A percentile compares a stretch with the other conserved stretches of the same genome.
phyloP scores from a whole-genome alignment of 2,797 vertebrate species.

The Pipistrellus pipistrellus region DNA sequence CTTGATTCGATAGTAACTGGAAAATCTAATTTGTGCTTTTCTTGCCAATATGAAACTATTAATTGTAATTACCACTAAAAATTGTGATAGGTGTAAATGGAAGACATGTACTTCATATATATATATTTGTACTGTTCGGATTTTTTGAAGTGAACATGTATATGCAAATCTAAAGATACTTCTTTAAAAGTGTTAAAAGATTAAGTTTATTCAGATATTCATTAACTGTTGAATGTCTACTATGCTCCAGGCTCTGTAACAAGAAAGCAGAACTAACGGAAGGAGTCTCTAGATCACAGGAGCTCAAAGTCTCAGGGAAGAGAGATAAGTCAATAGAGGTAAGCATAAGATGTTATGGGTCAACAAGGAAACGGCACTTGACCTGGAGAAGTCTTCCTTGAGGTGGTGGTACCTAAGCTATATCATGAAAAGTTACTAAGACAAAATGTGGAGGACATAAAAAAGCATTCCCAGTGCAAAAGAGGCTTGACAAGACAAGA shows the following conservation, averaged over 20 bases:
- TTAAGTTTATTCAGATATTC: conserved; percentile 44
- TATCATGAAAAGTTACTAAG: conserved; percentile 17
- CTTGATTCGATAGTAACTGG: conserved; percentile 66
- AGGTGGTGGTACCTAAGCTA: not conserved
- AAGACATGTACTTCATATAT: conserved; percentile 53
- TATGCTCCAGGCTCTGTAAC: conserved; percentile 8
- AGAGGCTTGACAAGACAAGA: not conserved
- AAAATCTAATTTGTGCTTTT: conserved; percentile 71
- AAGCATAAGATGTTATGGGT: not conserved
- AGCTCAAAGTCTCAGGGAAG: conserved; percentile 3
- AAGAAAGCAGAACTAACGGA: conserved; percentile 59
- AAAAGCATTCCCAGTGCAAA: conserved; percentile 31
- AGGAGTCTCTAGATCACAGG: not conserved
- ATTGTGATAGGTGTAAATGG: conserved; percentile 38
- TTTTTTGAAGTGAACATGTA: conserved; percentile 52
- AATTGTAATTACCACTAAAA: conserved; percentile 51
- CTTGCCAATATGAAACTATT: conserved; percentile 53
- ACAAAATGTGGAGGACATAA: conserved; percentile 5
- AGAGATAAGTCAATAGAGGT: conserved; percentile 15
- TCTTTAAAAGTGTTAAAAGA: conserved; percentile 33
- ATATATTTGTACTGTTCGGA: not conserved
- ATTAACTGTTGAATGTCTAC: conserved; percentile 47
- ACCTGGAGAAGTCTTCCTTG: not conserved
- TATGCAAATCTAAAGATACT: conserved; percentile 56
- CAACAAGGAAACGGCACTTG: not conserved